Evolutionary conservation across 2,888 invertebrate genomes (phyloP).

Genomic region (Drosophila prostipennis): DNA sequence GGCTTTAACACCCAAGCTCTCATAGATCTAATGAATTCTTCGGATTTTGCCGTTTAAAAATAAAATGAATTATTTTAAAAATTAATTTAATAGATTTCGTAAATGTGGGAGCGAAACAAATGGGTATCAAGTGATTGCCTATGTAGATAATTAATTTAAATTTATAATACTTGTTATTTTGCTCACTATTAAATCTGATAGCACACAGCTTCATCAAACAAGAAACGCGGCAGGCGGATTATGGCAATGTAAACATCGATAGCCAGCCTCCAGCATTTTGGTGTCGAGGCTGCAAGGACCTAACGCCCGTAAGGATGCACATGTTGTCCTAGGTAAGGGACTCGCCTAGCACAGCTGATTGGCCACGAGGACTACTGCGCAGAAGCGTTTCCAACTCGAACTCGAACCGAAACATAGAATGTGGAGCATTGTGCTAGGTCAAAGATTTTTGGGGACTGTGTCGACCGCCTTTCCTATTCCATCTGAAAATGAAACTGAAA

Average conservation of each 20-base stretch:
- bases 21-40: not conserved
- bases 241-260: slow-evolving; percentile 9
- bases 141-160: too few relatives aligned
- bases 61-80: not conserved
- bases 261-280: slow-evolving; percentile 9
- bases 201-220: not conserved
- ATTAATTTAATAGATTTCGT: too few relatives aligned
- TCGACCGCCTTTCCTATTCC: slow-evolving; percentile 21
- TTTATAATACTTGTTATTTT: too few relatives aligned
- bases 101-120: too few relatives aligned
- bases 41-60: not conserved
- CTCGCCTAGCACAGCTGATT: slow-evolving; percentile 62
- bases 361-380: slow-evolving; percentile 43
- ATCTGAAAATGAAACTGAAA: slow-evolving; percentile 45
- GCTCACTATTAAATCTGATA: not conserved
- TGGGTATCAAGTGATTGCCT: too few relatives aligned
- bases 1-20: slow-evolving; percentile 1
- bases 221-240: not conserved
- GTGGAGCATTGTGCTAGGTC: slow-evolving; percentile 81
- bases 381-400: slow-evolving; percentile 47
- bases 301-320: slow-evolving; percentile 2
- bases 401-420: slow-evolving; percentile 71
- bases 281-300: not conserved
- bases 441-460: slow-evolving; percentile 46
- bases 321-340: slow-evolving; percentile 75